Evolutionary conservation across 2,113 vertebrate genomes (phyloP), one percentile per base, ranked within the genome.

Genomic region (Callocephalon fimbriatum): DNA sequence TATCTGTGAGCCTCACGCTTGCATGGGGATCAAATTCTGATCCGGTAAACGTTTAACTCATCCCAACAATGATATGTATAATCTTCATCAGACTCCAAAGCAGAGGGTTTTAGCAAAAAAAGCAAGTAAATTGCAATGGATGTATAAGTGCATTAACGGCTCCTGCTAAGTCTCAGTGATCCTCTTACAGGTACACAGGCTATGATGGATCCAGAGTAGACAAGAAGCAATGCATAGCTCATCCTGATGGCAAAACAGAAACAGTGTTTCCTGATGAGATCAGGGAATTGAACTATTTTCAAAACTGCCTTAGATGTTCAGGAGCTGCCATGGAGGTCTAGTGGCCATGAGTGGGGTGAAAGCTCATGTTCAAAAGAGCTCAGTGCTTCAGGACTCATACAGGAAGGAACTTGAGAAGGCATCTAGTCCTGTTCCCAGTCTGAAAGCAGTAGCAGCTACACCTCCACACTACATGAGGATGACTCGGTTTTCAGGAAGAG

Each of bases 101-200:
- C 42, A 87, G 29, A 62, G 71, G 71, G 77, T 90, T 96, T 95
- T 31, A 85, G 35, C 20, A 63, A 74, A 91, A 95, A 85, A 78
- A 61, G 53, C 47, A 83, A 84, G 72, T 71, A 91, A 92, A 95
- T 51, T 61, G 38, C 19, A 8, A 82, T 37, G 66, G 13, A n/a
- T 73, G 12, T 44, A 2, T 86, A 95, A 95, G 88, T 84, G 72
- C 59, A 83, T 93, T 88, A 90, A 90, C 42, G 38, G 65, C 65
- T 95, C 35, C 76, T 88, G 25, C 38, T 94, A 97, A 95, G 35
- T 74, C 94, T 71, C 65, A 17, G 76, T 81, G 94, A 95, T 94
- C 86, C 86, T 96, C 83, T 96, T 96, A 93, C 47, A 93, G 66
- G 90, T 97, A 86, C 59, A 44, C 25, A 47, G 56, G 75, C 63